Conservation (phyloP, 2,797 vertebrate species). For the Falco peregrinus region DNA sequence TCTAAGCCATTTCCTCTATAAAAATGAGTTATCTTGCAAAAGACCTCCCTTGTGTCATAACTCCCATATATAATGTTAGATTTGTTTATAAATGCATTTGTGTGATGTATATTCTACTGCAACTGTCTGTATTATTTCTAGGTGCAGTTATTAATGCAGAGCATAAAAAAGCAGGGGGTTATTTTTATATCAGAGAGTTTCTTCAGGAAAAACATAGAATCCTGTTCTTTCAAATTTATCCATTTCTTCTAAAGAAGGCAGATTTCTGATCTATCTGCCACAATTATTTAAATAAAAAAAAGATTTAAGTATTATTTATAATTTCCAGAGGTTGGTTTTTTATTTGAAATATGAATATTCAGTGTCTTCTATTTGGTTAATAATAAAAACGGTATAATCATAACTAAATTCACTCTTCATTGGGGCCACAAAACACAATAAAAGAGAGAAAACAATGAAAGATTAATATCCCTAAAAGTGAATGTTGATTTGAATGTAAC, state of each 20-base stretch:
- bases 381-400: constrained; percentile 3
- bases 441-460: neutral
- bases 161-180: neutral
- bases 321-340: neutral
- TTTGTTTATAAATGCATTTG: constrained; percentile 31
- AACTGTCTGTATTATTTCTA: constrained; percentile 20
- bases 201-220: neutral
- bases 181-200: constrained; percentile 19
- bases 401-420: neutral
- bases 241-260: neutral
- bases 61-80: constrained; percentile 15
- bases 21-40: constrained; percentile 37
- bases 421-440: neutral
- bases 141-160: constrained; percentile 2
- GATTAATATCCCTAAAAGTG: neutral
- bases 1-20: constrained; percentile 13
- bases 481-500: neutral
- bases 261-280: constrained; percentile 4
- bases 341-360: neutral
- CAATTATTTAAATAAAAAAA: neutral
- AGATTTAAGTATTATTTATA: neutral
- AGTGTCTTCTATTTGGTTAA: neutral
- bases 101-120: neutral
- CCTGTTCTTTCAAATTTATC: neutral
- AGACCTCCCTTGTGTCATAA: neutral